Base-by-base conservation (phyloP, 2,888 invertebrate species). In the Cryptops parisi region DNA sequence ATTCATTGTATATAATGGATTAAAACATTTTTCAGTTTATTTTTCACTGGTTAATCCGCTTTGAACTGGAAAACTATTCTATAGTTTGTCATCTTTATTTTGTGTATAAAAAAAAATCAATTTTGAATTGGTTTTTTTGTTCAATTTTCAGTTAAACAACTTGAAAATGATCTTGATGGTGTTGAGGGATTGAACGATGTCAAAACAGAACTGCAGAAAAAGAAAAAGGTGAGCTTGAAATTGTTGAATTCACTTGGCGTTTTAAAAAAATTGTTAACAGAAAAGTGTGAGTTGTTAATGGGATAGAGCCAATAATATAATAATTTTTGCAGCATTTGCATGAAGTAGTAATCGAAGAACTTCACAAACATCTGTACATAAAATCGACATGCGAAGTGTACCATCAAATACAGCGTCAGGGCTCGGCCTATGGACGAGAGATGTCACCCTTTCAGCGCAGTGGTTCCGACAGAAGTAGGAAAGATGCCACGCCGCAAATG, bases 101-200 rank as follows among this genome's bases (percentile, higher is more conserved):
- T n/a, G n/a, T n/a, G n/a, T n/a, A n/a, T n/a, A n/a, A n/a, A n/a
- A n/a, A n/a, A n/a, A n/a, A n/a, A n/a, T n/a, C n/a, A n/a, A n/a
- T n/a, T n/a, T n/a, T n/a, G n/a, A n/a, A n/a, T n/a, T n/a, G n/a
- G n/a, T n/a, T n/a, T n/a, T n/a, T n/a, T n/a, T n/a, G n/a, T n/a
- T n/a, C n/a, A n/a, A n/a, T n/a, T n/a, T n/a, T n/a, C n/a, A n/a
- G n/a, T n/a, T n/a, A n/a, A n/a, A 17, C 72, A 78, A 54, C 76
- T 82, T 33, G 79, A 81, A 64, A 82, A 81, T 9, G 79, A 79
- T 27, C 72, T 93, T 25, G 78, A 81, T 52, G 82, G 81, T 54
- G 86, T 93, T 0, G 86, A 87, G 63, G 93, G 87, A 3, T 72
- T 94, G 24, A 76, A 81, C 57, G 84, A 90, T 64, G 76, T 91